Evolutionary conservation across 1,140 invertebrate genomes (phyloP).

Genomic region (Phymastichus coffea): DNA sequence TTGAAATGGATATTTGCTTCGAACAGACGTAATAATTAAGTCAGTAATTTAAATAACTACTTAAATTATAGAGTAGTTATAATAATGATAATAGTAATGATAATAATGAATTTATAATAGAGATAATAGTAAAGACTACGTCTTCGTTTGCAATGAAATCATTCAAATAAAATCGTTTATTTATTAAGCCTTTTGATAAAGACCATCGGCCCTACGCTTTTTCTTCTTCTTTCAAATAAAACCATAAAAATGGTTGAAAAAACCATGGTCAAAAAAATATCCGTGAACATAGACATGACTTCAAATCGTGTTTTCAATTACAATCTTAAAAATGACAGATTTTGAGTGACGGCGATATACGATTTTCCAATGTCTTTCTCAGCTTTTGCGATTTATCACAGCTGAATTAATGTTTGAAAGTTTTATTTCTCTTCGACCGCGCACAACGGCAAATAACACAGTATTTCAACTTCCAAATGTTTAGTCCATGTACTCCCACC

Average conservation of each 20-base stretch:
- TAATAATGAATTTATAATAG: too few species aligned
- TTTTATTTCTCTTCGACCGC: conserved; percentile 1
- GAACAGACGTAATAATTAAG: conserved; percentile 5
- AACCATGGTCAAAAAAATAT: too few species aligned
- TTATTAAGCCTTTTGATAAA: too few species aligned
- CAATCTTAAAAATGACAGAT: too few species aligned
- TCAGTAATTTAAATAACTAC: conserved; percentile 8
- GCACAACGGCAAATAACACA: neutral
- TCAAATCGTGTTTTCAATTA: too few species aligned
- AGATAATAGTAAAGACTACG: neutral
- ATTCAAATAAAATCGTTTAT: too few species aligned
- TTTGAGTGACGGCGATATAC: too few species aligned
- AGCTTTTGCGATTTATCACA: conserved; percentile 51
- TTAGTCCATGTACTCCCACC: conserved; percentile 93
- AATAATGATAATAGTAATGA: conserved; percentile 1
- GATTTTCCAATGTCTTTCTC: too few species aligned
- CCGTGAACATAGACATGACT: too few species aligned
- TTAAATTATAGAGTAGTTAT: neutral
- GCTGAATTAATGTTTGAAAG: conserved; percentile 38
- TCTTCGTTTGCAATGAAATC: conserved; percentile 15
- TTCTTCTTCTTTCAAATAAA: too few species aligned
- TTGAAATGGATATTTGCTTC: conserved; percentile 7
- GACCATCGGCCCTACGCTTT: too few species aligned
- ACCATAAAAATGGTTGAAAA: too few species aligned
- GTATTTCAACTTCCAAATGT: conserved; percentile 28